Conservation (phyloP, 2,888 invertebrate species). For the Aelia acuminata region DNA sequence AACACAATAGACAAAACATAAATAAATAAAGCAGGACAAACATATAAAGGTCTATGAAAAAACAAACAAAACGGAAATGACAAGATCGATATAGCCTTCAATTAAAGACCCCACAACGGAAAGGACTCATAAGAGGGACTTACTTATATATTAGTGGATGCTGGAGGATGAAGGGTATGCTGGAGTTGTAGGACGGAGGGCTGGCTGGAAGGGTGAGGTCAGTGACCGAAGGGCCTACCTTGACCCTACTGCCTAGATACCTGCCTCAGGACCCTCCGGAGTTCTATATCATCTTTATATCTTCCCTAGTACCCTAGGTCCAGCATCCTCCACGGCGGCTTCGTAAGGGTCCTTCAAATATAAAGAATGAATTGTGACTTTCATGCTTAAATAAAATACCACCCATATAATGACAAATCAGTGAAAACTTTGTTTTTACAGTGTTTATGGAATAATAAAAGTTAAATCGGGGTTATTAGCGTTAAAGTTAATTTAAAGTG, state of each 20-base stretch:
- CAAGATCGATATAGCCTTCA: background rate
- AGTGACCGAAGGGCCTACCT: constrained; percentile 43
- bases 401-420: too few species aligned
- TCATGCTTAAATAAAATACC: background rate
- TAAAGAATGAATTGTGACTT: background rate
- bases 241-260: constrained; percentile 29
- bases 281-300: constrained; percentile 20
- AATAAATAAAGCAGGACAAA: too few species aligned
- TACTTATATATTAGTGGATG: background rate
- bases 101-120: background rate
- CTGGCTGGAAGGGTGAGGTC: constrained; percentile 19
- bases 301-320: background rate
- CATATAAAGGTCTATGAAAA: too few species aligned
- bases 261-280: background rate
- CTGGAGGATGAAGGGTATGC: constrained; percentile 20
- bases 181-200: background rate
- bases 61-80: background rate
- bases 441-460: too few species aligned
- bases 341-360: background rate
- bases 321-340: background rate
- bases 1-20: too few species aligned
- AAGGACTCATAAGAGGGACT: background rate
- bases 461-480: too few species aligned
- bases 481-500: too few species aligned
- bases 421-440: too few species aligned